These are phyloP conservation scores for Campoletis raptor DNA, from an alignment of 2,888 invertebrate species.

Conservation along the genomic window DNA sequence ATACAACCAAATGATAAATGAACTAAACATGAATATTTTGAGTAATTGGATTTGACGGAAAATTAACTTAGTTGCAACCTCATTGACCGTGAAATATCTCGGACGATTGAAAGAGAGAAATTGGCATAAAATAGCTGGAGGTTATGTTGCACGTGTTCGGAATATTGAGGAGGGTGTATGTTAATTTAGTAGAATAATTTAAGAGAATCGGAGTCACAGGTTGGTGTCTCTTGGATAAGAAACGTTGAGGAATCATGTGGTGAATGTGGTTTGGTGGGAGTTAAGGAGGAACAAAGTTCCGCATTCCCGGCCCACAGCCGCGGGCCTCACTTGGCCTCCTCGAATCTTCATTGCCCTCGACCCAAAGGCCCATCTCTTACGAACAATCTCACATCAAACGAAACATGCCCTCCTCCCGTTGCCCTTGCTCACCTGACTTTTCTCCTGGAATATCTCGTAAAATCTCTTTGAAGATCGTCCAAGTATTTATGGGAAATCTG, in stretches of 20 bases:
- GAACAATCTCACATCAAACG: slow-evolving; percentile 30
- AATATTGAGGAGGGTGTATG: slow-evolving; percentile 18
- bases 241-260: slow-evolving; percentile 25
- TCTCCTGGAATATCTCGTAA: slow-evolving; percentile 60
- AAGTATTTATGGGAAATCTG: slow-evolving; percentile 71
- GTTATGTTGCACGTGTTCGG: not conserved
- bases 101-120: not conserved
- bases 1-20: not conserved
- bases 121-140: not conserved
- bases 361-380: slow-evolving; percentile 60
- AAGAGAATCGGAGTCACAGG: slow-evolving; percentile 13
- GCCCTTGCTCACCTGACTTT: slow-evolving; percentile 39
- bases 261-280: slow-evolving; percentile 60
- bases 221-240: slow-evolving; percentile 23
- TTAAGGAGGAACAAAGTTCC: slow-evolving; percentile 78
- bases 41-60: not conserved
- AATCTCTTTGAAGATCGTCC: slow-evolving; percentile 64
- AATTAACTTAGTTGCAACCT: not conserved
- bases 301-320: slow-evolving; percentile 84
- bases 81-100: not conserved
- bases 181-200: not conserved
- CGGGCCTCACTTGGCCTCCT: slow-evolving; percentile 77
- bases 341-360: slow-evolving; percentile 69
- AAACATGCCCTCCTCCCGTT: slow-evolving; percentile 38
- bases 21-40: not conserved